Evolutionary conservation across 2,797 vertebrate species (phyloP), one percentile per base, ranked within the genome.

Genomic region (Xenentodon cancila): DNA sequence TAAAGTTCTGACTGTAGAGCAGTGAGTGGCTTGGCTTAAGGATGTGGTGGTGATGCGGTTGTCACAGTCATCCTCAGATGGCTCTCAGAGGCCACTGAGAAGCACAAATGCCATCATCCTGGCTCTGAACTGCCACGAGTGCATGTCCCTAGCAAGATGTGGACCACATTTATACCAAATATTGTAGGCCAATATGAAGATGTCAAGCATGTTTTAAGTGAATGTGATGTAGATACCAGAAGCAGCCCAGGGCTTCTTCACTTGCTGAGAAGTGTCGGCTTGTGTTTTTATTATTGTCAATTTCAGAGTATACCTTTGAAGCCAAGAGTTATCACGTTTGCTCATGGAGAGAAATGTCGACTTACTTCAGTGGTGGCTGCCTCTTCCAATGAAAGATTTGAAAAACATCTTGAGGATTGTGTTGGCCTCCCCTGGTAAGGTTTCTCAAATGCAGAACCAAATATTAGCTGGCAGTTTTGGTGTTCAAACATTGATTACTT

Each of bases 101-200:
- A 71, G 71, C 71, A 56, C 80, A 84, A 82, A 90, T 86, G 76
- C 75, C 80, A 59, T 55, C 53, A 34, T 25, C 57, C 72, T 63
- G 63, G 56, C 62, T 71, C 71, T 62, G 46, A 78, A 75, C 62
- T 53, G 51, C 55, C 74, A 55, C 18, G 1, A 68, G 70, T 61
- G 59, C 80, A 80, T 48, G 30, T 68, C 75, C 16, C 20, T 46
- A 46, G 46, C 58, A 71, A 70, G 51, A 79, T 77, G 53, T 53
- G 21, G 67, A 62, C 63, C 80, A 74, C 53, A 80, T 80, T 73
- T 51, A 44, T 53, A 59, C 64, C 27, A 66, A 72, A 80, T 52
- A 37, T 53, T 62, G 32, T 48, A 59, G 60, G 51, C 20, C 32
- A 56, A 69, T 59, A 46, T 71, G 65, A 20, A 68, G 46, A 59